Evolutionary conservation across 2,888 invertebrate species (phyloP).

Genomic region (Xylophagus ater): DNA sequence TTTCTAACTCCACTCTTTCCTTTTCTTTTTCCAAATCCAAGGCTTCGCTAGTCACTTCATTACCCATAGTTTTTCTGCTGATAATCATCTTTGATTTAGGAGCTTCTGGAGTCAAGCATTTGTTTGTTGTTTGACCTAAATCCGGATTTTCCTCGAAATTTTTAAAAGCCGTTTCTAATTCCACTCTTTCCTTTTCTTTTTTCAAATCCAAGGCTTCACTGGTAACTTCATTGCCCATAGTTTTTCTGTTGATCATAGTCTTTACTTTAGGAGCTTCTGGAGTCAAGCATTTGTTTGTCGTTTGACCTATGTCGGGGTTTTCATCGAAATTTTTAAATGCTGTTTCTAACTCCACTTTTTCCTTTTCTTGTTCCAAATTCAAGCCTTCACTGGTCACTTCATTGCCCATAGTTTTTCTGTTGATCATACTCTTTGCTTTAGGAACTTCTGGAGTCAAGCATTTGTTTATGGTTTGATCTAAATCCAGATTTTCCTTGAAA

Average conservation of each 20-base stretch:
- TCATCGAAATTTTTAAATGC: too few species aligned
- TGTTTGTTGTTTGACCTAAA: too few species aligned
- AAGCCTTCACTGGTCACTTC: neutral
- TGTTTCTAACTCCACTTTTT: constrained; percentile 8
- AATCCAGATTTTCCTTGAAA: neutral
- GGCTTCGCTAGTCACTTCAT: too few species aligned
- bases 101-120: constrained; percentile 10
- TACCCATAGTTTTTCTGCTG: too few species aligned
- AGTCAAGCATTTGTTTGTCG: too few species aligned
- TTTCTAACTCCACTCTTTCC: constrained; percentile 8
- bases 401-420: neutral
- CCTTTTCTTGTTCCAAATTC: constrained; percentile 10
- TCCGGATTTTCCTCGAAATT: constrained; percentile 12
- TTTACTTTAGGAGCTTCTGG: too few species aligned
- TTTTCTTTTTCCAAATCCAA: constrained; percentile 9
- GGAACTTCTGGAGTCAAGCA: neutral
- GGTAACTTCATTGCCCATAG: constrained; percentile 5
- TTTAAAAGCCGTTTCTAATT: constrained; percentile 9
- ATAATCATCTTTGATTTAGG: neutral
- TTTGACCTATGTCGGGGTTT: too few species aligned
- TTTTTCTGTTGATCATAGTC: too few species aligned
- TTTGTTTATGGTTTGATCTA: neutral
- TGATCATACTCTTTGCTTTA: neutral
- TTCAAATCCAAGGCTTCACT: constrained; percentile 6
- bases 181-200: constrained; percentile 5